These are phyloP conservation scores for Steinernema khuongi DNA, from an alignment of 1,140 invertebrate species.

Conservation along the genomic window DNA sequence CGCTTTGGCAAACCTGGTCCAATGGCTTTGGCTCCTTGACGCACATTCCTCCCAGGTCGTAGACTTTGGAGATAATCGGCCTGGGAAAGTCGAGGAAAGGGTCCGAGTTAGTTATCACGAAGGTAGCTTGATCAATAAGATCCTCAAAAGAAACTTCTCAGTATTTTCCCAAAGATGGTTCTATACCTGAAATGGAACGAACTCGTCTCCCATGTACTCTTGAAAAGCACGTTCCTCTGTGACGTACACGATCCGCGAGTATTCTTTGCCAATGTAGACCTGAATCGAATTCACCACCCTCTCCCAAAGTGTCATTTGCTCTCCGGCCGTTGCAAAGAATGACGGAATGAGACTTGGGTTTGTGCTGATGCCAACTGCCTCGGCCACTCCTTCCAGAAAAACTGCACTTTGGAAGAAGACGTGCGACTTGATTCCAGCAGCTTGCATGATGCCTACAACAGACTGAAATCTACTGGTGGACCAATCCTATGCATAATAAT, in stretches of 20 bases:
- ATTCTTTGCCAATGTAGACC: background rate
- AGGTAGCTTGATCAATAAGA: no score
- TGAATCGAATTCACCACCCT: background rate
- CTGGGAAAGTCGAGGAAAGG: slow-evolving; percentile 19
- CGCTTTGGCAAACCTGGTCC: slow-evolving; percentile 7
- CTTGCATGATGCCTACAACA: background rate
- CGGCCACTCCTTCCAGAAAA: background rate
- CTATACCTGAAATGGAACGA: background rate
- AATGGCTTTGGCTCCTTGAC: slow-evolving; percentile 18
- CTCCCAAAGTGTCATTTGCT: background rate
- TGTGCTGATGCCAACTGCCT: background rate
- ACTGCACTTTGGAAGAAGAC: background rate
- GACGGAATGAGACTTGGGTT: background rate
- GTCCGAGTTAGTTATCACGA: slow-evolving; percentile 18
- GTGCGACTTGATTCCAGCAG: background rate
- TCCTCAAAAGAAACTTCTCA: no score
- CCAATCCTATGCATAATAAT: no score
- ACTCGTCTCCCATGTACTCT: background rate
- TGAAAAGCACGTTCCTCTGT: background rate
- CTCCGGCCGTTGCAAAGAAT: background rate
- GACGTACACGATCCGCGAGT: background rate
- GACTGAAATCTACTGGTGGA: background rate
- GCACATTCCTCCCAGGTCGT: slow-evolving; percentile 24
- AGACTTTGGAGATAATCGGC: slow-evolving; percentile 16
- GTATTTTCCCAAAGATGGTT: no score